Evolutionary conservation across 1,140 invertebrate species (phyloP), one percentile per base, ranked within the genome.

Genomic region (Temnothorax nylanderi): DNA sequence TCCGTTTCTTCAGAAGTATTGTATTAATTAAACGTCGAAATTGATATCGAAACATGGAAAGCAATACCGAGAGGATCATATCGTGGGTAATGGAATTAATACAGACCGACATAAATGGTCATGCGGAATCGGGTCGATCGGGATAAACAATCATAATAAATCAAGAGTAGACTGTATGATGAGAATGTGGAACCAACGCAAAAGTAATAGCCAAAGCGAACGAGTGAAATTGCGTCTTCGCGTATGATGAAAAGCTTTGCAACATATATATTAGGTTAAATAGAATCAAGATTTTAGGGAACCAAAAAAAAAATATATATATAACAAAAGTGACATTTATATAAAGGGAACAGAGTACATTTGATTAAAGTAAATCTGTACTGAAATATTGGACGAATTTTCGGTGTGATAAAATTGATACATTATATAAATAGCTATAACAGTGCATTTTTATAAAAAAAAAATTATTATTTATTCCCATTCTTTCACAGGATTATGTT

Each of bases 141-240:
- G 80, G 41, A 84, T 84, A 84, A 84, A 84, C 80, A 84, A 84
- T 84, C 69, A 84, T 84, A 84, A 84, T 84, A 75, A 84, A 84
- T 84, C 80, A 75, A 60, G 58, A 75, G 69, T 75, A 82, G 37
- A 74, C 54, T 74, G 41, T 34, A 84, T 47, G 41, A 72, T 72
- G 80, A 84, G 69, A 84, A 84, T 21, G 54, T 75, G 34, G 80
- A 84, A 82, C 54, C 1, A 54, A 47, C 54, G 13, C 72, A 82
- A 82, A 82, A 84, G 37, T 60, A 60, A 74, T 60, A 34, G 80
- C 54, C 41, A 54, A 6, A 32, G 16, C 49, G 8, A 84, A 67
- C 54, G n/a, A n/a, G 34, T 47, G 44, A 84, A 84, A 84, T 37
- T 75, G 56, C 13, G 60, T 13, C n/a, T 84, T 74, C n/a, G 34